Base-by-base conservation (phyloP, 2,888 invertebrate genomes). In the Diachrysia chrysitis region DNA sequence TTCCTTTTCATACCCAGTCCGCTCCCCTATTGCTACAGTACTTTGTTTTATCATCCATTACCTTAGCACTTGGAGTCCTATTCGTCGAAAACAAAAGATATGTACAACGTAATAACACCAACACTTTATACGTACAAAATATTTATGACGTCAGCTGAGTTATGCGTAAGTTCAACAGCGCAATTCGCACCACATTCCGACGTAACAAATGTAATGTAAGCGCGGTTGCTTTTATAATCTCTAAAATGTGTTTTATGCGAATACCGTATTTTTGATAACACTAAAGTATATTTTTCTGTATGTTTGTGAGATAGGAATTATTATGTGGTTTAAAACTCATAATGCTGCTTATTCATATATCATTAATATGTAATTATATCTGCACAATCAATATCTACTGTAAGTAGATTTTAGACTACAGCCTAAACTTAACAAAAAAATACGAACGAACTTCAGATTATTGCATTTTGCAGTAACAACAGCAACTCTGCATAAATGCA, bases 151-250 rank as follows among this genome's bases (percentile, higher is more conserved):
- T 72, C 70, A 58, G 65, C 71, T 76, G 76, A 70, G 80, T 78
- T 73, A 78, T 73, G 73, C 71, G 74, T 80, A 83, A 74, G 78
- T 69, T 79, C 63, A 73, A 78, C 78, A 79, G 69, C 76, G 78
- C 82, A 81, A 85, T 83, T 81, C 73, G 74, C 79, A 71, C 69
- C 56, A 69, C 81, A 76, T 83, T 79, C 80, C 76, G 71, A 64
- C 73, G 71, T 61, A 74, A 80, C 76, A 78, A 85, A 87, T 85
- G 83, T 84, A 85, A 87, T 85, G 83, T 84, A 86, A 84, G 81
- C 83, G 76, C 82, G 73, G 79, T 82, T 68, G 62, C 63, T 73
- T 77, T 77, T 80, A 78, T 85, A 82, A 83, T 82, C 78, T 73
- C 77, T 72, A 81, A 75, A 85, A 51, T 81, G 83, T 79, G 73